Base-by-base conservation (phyloP, 2,888 invertebrate species). In the Ctena decussata region DNA sequence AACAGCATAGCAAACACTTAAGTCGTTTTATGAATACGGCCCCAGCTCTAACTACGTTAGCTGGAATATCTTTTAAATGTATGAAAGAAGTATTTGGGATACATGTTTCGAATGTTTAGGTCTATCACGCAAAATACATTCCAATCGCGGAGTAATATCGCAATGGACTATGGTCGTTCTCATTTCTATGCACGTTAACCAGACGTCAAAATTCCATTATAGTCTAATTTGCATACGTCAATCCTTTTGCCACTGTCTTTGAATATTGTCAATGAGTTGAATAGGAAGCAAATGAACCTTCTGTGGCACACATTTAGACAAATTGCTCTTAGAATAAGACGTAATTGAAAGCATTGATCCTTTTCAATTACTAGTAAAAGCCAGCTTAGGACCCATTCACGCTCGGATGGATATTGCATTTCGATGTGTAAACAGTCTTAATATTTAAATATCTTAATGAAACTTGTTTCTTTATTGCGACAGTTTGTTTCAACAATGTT, bases 331-430 rank as follows among this genome's bases (percentile, higher is more conserved):
- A 65, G 65, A 65, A 65, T 65, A 24, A 35, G 65, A 65, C 65
- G 65, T 65, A 65, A 65, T 65, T 65, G 65, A 65, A 65, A 65
- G 21, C 65, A 65, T 65, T 65, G 65, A 65, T 65, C 65, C 65
- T 65, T 65, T 65, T 65, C 65, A 65, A 65, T 65, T 65, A 65
- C 65, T 5, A 32, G 32, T 65, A 65, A 65, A 65, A 65, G 65
- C 65, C 65, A 6, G 32, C 18, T 21, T 21, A 35, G 65, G 35
- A 32, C 12, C 35, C 35, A n/a, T 65, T 65, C 65, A 65, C 35
- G 65, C 65, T 11, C 65, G 35, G 65, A 35, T 65, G 32, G 65
- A 65, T 32, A 65, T 65, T 65, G 65, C 65, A 65, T 65, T 65
- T 65, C 65, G 24, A 65, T 65, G 65, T 65, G 65, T 65, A 65